Conservation (phyloP, 1,140 invertebrate species). For the Chrysomallon squamiferum region DNA sequence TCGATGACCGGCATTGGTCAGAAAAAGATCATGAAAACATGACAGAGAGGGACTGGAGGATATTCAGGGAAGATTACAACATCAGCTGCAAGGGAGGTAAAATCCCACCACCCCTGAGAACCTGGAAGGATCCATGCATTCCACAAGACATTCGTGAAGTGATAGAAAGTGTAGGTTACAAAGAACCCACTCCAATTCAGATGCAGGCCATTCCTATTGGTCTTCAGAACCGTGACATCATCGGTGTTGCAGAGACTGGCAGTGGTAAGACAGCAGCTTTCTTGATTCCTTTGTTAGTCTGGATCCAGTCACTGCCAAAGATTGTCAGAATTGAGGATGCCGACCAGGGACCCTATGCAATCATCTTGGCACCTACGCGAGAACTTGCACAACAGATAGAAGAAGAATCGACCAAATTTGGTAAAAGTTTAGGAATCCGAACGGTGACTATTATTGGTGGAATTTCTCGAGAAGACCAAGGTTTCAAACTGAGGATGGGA, state of each 20-base stretch:
- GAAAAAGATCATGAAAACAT: slow-evolving; percentile 94
- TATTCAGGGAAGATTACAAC: slow-evolving; percentile 99
- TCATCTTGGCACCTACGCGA: slow-evolving; percentile 97
- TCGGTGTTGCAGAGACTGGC: slow-evolving; percentile 98
- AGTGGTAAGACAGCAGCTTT: slow-evolving; percentile 99
- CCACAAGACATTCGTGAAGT: slow-evolving; percentile 92
- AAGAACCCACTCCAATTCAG: slow-evolving; percentile 98
- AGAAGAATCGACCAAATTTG: slow-evolving; percentile 98
- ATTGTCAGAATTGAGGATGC: slow-evolving; percentile 86
- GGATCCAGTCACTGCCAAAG: slow-evolving; percentile 98
- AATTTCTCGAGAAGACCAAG: slow-evolving; percentile 96
- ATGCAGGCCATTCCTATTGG: slow-evolving; percentile 99
- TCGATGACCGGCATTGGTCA: slow-evolving; percentile 99
- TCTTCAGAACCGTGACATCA: slow-evolving; percentile 97
- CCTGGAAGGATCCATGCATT: slow-evolving; percentile 94
- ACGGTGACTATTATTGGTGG: slow-evolving; percentile 99
- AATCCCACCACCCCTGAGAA: slow-evolving; percentile 95
- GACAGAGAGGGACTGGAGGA: slow-evolving; percentile 99
- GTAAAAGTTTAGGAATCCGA: slow-evolving; percentile 89
- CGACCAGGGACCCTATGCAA: slow-evolving; percentile 95
- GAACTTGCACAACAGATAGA: slow-evolving; percentile 99
- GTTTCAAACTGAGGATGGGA: slow-evolving; percentile 92
- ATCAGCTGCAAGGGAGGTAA: slow-evolving; percentile 98
- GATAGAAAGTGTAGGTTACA: slow-evolving; percentile 94
- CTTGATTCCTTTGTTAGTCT: slow-evolving; percentile 94